Evolutionary conservation across 2,888 invertebrate species (phyloP).

Genomic region (Luffia ferchaultella): DNA sequence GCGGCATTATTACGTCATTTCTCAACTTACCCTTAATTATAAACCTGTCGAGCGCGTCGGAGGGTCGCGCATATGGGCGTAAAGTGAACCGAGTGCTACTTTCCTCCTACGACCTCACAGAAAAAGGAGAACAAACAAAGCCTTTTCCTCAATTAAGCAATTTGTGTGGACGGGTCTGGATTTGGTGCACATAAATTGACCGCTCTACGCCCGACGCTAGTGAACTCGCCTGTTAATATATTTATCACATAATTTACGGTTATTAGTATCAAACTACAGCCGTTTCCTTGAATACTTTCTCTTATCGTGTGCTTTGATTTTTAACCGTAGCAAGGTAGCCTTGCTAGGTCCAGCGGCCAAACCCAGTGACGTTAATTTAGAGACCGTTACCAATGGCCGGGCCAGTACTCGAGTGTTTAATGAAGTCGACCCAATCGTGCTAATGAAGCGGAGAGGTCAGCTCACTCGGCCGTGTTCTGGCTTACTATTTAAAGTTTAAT

Average conservation of each 20-base stretch:
- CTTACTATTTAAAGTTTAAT: constrained; percentile 16
- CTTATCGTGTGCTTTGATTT: not conserved
- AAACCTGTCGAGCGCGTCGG: constrained; percentile 17
- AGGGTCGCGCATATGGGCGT: constrained; percentile 1
- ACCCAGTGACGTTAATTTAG: not conserved
- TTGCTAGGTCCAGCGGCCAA: not conserved
- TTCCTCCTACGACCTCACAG: constrained; percentile 12
- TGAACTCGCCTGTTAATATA: not conserved
- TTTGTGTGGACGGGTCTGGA: constrained; percentile 25
- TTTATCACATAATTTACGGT: not conserved
- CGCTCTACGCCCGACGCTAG: not conserved
- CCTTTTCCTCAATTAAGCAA: constrained; percentile 43
- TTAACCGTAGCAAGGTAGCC: not conserved
- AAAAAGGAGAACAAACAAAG: constrained; percentile 32
- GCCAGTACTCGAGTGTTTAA: constrained; percentile 9
- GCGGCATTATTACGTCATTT: constrained; percentile 8
- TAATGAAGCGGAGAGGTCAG: constrained; percentile 13
- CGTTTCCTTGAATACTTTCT: not conserved
- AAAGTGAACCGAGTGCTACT: not conserved
- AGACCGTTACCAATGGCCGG: not conserved
- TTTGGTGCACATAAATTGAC: constrained; percentile 22
- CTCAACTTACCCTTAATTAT: constrained; percentile 15
- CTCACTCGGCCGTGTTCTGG: constrained; percentile 4
- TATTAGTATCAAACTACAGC: not conserved
- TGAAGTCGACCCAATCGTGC: constrained; percentile 10